A percentile compares a stretch with the other conserved stretches of the same genome.
Conservation (phyloP, 1,140 invertebrate genomes). For the Trinorchestia longiramus region DNA sequence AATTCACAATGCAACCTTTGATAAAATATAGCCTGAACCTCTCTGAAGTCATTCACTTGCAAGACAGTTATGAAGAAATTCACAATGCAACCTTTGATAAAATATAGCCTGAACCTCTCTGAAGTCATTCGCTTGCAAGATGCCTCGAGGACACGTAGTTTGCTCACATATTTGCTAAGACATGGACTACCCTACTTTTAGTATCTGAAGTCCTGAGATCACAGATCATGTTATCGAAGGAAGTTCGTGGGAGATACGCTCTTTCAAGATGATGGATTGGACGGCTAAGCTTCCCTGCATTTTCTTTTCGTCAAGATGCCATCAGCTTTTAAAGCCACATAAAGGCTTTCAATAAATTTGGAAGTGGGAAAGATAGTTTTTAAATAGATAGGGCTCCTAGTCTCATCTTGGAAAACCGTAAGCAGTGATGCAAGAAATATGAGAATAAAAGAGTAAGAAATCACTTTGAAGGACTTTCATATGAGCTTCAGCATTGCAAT, state of each 20-base stretch:
- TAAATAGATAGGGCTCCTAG: background rate
- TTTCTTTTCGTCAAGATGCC: constrained; percentile 7
- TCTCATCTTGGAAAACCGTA: background rate
- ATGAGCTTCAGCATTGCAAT: no score
- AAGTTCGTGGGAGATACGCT: background rate
- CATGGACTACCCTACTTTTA: background rate
- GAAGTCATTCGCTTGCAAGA: no score
- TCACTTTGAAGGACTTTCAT: no score
- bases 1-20: no score
- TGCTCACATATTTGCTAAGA: background rate
- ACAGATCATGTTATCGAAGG: background rate
- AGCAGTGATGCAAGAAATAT: background rate
- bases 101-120: no score
- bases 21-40: no score
- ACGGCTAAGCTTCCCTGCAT: background rate
- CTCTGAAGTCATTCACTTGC: no score
- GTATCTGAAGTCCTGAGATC: background rate
- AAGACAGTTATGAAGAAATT: background rate
- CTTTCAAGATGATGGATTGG: background rate
- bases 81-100: no score
- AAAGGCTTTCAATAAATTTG: background rate
- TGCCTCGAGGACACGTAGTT: background rate
- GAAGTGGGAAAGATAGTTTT: background rate
- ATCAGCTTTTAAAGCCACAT: background rate
- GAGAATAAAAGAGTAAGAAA: no score